Base-by-base conservation (phyloP, 2,113 vertebrate genomes). In the Narcine bancroftii region DNA sequence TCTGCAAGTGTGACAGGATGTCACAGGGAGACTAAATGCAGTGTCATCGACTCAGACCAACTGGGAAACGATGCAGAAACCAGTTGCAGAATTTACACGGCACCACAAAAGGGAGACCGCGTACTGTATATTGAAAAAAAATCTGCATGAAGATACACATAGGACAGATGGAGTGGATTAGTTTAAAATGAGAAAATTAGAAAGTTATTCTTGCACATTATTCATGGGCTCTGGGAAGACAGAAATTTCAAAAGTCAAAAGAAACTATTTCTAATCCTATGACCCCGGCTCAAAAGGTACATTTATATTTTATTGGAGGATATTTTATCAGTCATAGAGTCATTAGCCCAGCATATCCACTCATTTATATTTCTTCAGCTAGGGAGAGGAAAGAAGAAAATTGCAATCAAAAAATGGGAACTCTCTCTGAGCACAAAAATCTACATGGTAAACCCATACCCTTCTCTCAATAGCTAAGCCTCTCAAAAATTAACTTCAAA, bases 21-120 rank as follows among this genome's bases (percentile, higher is more conserved):
- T 60, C 53, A 24, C 81, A 85, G 33, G 81, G 60, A 85, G 47
- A 85, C 56, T 85, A 53, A 85, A 85, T 85, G 81, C 50, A 36
- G 81, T 85, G 81, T 6, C 53, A 85, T 36, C 60, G 53, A 85
- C 53, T 60, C 53, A 85, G 15, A 60, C 33, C 4, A 85, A 29
- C 50, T 60, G 50, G 33, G 50, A 85, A 60, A 85, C 36, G 50
- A 56, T 83, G 47, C 29, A 36, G 81, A n/a, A 60, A 87, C 60
- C 33, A 36, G 53, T 87, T 63, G 36, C 53, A 87, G 53, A 63
- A 85, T 85, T 56, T 85, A 60, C 60, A 85, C 10, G 33, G 7
- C 29, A 60, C 3, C 15, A 60, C 81, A 87, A 36, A 87, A 56
- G 36, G 45, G 33, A 60, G 50, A n/a, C n/a, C n/a, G n/a, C n/a